Base-by-base conservation (phyloP, 2,888 invertebrate species). In the Hirtodrosophila alboralis region DNA sequence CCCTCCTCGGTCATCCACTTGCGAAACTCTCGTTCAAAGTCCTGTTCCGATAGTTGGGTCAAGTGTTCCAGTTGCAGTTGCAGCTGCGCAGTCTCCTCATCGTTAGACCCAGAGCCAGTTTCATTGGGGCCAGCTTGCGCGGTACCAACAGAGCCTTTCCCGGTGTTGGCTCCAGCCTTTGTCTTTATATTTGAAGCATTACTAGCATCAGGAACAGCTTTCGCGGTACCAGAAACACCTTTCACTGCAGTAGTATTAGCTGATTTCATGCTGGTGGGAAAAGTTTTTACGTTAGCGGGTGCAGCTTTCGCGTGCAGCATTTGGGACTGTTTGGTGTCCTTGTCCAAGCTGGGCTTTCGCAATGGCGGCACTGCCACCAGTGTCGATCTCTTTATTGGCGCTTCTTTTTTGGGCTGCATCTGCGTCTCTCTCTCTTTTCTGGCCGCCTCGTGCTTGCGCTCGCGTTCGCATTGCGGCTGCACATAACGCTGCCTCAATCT, bases 1-100 rank as follows among this genome's bases (percentile, higher is more conserved):
- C 88, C 89, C 58, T 90, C 88, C 9, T 88, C 73, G 34, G 87
- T 77, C 73, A 90, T 84, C 91, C 91, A 91, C 9, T 88, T 75
- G 2, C 87, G 80, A 37, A 91, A 88, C 49, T 88, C 83, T n/a
- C 77, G 59, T 43, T 88, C 88, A 31, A 91, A 90, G 30, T 91
- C 90, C 2, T 81, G 66, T 36, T 87, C 80, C 1, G 90, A 87
- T 9, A 91, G 74, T 48, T 88, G 81, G 1, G 87, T 71, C 12
- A 91, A 75, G 26, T 89, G 73, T 10, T 83, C 71, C 2, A 90
- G 59, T 45, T 89, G 87, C 26, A 73, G 57, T 23, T 76, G 79
- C 6, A 68, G 38, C 7, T 40, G 30, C 26, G 53, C 40, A 0
- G 43, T 44, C 13, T 69, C 52, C 5, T 41, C 56, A 1, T 51